Evolutionary conservation across 53 echinoderm and acorn worm species (phyloP).

Genomic region (Glandiceps talaboti): DNA sequence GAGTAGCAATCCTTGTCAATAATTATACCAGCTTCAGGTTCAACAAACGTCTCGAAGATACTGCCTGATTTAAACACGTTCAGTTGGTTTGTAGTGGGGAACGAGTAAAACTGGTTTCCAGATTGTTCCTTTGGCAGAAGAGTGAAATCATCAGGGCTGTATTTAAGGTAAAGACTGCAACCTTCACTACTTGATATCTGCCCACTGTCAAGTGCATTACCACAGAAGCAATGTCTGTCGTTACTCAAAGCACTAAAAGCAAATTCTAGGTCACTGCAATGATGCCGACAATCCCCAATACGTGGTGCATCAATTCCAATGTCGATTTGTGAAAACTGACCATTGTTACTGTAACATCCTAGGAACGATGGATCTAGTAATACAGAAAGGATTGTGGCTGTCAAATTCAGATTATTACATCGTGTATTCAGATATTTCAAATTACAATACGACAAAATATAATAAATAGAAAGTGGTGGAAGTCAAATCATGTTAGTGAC

Average conservation of each 20-base stretch:
- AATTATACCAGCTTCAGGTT: neutral
- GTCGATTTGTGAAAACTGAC: neutral
- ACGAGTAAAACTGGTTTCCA: neutral
- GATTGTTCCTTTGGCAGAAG: neutral
- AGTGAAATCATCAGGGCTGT: neutral
- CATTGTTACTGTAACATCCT: neutral
- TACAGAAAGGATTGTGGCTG: too few species aligned
- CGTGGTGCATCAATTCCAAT: neutral
- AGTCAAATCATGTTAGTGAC: too few species aligned
- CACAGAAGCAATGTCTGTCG: neutral
- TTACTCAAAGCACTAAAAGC: neutral
- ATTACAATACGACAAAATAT: too few species aligned
- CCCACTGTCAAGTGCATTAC: neutral
- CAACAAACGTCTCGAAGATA: neutral
- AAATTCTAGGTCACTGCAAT: neutral
- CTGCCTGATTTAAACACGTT: neutral
- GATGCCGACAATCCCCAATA: neutral
- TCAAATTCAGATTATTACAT: too few species aligned
- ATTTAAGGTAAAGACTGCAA: neutral
- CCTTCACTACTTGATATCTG: neutral
- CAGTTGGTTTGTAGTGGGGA: neutral
- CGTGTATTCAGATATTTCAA: too few species aligned
- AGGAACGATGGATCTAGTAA: neutral
- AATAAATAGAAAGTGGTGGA: too few species aligned
- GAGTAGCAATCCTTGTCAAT: neutral